Conservation (phyloP, 2,888 invertebrate genomes). For the Tenthredo distinguenda region DNA sequence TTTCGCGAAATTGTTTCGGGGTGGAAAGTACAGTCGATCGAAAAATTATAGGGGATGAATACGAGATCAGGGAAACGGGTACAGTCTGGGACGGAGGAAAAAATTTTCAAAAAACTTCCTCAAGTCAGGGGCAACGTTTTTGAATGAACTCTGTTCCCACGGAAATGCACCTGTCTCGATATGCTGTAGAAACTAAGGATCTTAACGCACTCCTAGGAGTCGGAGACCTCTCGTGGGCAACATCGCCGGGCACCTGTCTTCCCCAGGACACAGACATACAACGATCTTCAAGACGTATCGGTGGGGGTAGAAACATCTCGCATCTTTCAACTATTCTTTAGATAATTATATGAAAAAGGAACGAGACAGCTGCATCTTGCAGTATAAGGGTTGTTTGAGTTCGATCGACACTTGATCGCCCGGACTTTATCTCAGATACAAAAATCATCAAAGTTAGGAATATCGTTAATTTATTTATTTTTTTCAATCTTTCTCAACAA, state of each 20-base stretch:
- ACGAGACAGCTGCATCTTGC: constrained; percentile 42
- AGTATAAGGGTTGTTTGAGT: background rate
- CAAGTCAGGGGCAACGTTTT: constrained; percentile 6
- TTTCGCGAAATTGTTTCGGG: background rate
- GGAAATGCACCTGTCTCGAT: constrained; percentile 49
- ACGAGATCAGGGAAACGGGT: background rate
- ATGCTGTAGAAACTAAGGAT: constrained; percentile 36
- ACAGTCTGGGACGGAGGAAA: background rate
- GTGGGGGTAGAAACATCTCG: constrained; percentile 20
- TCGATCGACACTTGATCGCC: background rate
- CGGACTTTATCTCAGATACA: background rate
- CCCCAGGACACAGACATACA: constrained; percentile 21
- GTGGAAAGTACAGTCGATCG: background rate
- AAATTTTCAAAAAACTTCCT: background rate
- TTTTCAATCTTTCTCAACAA: no score
- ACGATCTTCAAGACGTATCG: constrained; percentile 30
- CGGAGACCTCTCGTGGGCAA: constrained; percentile 42
- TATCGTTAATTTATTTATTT: background rate
- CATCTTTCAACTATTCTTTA: constrained; percentile 17
- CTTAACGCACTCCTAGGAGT: constrained; percentile 40
- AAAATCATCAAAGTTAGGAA: background rate
- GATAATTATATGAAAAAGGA: constrained; percentile 36
- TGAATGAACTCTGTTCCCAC: constrained; percentile 46
- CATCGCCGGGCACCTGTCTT: constrained; percentile 52
- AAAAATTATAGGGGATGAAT: background rate